Evolutionary conservation across 2,888 invertebrate species (phyloP).

Genomic region (Dorcus parallelipipedus): DNA sequence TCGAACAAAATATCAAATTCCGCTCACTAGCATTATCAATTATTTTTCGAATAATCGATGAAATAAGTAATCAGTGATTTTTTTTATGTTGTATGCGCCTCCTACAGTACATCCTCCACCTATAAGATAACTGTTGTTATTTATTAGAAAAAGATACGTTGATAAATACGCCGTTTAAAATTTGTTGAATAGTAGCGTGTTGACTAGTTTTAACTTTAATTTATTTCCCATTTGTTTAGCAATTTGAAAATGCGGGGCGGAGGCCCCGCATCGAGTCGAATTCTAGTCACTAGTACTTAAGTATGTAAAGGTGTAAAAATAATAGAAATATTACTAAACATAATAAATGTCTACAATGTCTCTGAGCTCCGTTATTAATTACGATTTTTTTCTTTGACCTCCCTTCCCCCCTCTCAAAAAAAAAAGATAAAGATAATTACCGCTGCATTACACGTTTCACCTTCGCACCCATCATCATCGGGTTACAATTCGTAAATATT

Average conservation of each 20-base stretch:
- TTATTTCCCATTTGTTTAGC: conserved; percentile 21
- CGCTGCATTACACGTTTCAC: too few relatives aligned
- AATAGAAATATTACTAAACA: conserved; percentile 6
- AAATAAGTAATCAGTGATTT: too few relatives aligned
- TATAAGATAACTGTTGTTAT: neutral
- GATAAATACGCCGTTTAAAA: conserved; percentile 11
- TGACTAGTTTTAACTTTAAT: conserved; percentile 26
- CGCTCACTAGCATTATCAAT: too few relatives aligned
- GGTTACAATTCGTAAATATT: too few relatives aligned
- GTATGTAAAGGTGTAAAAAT: conserved; percentile 16
- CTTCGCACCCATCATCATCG: too few relatives aligned
- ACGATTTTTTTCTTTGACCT: too few relatives aligned
- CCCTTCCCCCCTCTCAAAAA: too few relatives aligned
- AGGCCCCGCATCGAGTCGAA: conserved; percentile 22
- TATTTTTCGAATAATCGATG: too few relatives aligned
- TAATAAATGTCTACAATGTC: conserved; percentile 10
- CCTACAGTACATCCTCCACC: neutral
- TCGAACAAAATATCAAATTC: too few relatives aligned
- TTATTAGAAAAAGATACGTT: conserved; percentile 6
- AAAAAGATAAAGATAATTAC: too few relatives aligned
- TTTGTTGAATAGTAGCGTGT: conserved; percentile 16
- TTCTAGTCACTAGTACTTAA: conserved; percentile 24
- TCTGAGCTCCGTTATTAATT: too few relatives aligned
- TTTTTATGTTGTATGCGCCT: neutral
- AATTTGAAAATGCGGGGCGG: conserved; percentile 18